These are phyloP conservation scores for Agelas oroides DNA, from an alignment of 37 sponge, comb jelly and placozoan genomes.

Conservation along the genomic window DNA sequence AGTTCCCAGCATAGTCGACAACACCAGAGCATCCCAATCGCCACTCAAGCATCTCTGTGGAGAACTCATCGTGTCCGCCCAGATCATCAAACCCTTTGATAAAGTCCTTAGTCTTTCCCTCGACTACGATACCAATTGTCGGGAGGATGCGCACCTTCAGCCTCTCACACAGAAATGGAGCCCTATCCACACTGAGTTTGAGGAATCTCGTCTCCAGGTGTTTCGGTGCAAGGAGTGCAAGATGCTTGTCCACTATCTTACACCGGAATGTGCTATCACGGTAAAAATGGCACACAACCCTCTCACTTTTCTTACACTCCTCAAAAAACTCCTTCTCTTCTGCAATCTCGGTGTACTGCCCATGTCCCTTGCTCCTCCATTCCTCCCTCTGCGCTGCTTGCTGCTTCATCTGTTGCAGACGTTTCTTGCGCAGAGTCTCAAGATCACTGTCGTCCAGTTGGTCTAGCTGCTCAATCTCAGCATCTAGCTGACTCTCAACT, in stretches of 20 bases:
- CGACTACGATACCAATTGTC: constrained; percentile 82
- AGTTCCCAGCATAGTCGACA: constrained; percentile 90
- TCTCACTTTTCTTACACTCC: constrained; percentile 87
- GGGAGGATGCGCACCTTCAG: constrained; percentile 92
- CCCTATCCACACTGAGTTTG: constrained; percentile 91
- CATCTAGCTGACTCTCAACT: constrained; percentile 84
- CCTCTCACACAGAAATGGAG: constrained; percentile 91
- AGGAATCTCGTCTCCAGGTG: constrained; percentile 95
- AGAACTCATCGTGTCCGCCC: constrained; percentile 94
- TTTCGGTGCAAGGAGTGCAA: constrained; percentile 85
- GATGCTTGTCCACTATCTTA: constrained; percentile 98
- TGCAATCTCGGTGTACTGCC: constrained; percentile 84
- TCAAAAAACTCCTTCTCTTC: constrained; percentile 98
- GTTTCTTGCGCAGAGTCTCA: constrained; percentile 74
- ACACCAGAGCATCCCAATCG: constrained; percentile 83
- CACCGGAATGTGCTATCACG: constrained; percentile 90
- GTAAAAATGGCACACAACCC: constrained; percentile 94
- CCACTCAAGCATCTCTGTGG: constrained; percentile 98
- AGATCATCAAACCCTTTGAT: constrained; percentile 97
- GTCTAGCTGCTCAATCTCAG: constrained; percentile 88
- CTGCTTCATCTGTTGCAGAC: constrained; percentile 88
- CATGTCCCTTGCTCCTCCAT: constrained; percentile 89
- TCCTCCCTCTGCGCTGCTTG: constrained; percentile 84
- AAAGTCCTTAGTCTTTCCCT: constrained; percentile 82
- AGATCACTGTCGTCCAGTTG: constrained; percentile 86